Percentiles rank a stretch among this genome's conserved stretches.
Evolutionary conservation across 2,888 invertebrate genomes (phyloP).

Genomic region (Cheilosia vernalis): DNA sequence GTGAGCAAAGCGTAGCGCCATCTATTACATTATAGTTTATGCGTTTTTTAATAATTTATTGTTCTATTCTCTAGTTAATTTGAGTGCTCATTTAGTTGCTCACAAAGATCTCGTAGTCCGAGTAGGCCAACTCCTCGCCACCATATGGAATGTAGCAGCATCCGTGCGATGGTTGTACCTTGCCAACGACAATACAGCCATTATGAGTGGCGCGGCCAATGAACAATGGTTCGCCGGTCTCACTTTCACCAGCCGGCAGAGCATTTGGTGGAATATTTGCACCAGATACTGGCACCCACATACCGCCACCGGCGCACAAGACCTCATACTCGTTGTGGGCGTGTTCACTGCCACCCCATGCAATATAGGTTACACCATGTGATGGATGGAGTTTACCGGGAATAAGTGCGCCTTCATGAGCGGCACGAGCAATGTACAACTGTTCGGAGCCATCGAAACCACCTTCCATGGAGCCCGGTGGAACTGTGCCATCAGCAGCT

Average conservation of each 20-base stretch:
- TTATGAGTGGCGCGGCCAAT: constrained; percentile 91
- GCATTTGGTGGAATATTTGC: constrained; percentile 90
- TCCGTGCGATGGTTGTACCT: constrained; percentile 92
- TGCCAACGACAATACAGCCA: constrained; percentile 90
- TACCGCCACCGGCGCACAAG: constrained; percentile 85
- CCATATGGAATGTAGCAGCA: constrained; percentile 93
- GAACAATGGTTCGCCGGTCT: constrained; percentile 91
- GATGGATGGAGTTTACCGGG: constrained; percentile 90
- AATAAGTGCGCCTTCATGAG: constrained; percentile 89
- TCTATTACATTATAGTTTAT: constrained; percentile 4
- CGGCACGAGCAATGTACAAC: constrained; percentile 88
- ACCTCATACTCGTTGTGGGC: constrained; percentile 88
- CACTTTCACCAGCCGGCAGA: constrained; percentile 88
- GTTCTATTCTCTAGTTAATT: constrained; percentile 39
- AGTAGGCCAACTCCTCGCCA: constrained; percentile 90
- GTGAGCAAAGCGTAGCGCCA: constrained; percentile 26
- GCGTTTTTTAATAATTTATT: constrained; percentile 46
- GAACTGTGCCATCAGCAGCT: constrained; percentile 86
- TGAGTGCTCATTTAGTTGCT: constrained; percentile 76
- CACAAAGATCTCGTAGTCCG: constrained; percentile 91
- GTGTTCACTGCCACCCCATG: constrained; percentile 91
- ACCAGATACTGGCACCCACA: constrained; percentile 87
- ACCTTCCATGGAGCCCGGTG: constrained; percentile 88
- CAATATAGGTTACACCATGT: constrained; percentile 88
- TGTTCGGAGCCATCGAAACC: constrained; percentile 86